These are phyloP conservation scores for Aphaenogaster ashmeadi DNA, from an alignment of 1,140 invertebrate species.

Conservation along the genomic window DNA sequence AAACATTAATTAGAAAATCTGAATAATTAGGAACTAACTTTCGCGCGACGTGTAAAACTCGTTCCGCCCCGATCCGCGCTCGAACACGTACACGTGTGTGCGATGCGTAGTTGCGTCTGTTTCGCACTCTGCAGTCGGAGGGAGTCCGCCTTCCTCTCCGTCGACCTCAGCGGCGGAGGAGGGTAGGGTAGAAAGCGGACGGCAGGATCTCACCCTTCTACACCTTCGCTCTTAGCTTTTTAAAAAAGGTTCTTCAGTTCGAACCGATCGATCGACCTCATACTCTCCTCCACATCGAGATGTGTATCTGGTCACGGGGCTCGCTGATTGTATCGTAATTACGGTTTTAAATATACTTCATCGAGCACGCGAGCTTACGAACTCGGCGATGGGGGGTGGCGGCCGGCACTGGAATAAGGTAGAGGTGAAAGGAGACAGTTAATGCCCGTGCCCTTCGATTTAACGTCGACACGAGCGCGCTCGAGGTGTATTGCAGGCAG, in stretches of 20 bases:
- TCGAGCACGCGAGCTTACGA: constrained; percentile 81
- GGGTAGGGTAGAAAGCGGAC: constrained; percentile 19
- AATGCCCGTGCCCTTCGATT: constrained; percentile 79
- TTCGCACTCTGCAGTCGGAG: constrained; percentile 32
- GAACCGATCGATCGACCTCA: constrained; percentile 83
- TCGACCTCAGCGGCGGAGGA: constrained; percentile 44
- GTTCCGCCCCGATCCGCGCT: constrained; percentile 23
- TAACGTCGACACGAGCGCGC: constrained; percentile 72
- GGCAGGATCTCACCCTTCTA: constrained; percentile 26
- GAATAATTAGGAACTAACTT: constrained; percentile 87
- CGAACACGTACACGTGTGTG: constrained; percentile 40
- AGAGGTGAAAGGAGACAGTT: constrained; percentile 48
- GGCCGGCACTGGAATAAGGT: constrained; percentile 46
- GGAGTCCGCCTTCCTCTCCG: constrained; percentile 64
- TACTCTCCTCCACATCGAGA: constrained; percentile 74
- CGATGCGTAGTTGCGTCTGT: constrained; percentile 49
- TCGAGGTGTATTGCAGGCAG: constrained; percentile 55
- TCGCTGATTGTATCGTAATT: constrained; percentile 85
- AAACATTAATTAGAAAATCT: constrained; percentile 87
- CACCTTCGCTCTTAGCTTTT: constrained; percentile 68
- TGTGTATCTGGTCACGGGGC: constrained; percentile 85
- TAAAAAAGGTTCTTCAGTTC: constrained; percentile 75
- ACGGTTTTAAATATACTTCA: constrained; percentile 85
- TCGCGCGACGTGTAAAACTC: constrained; percentile 80
- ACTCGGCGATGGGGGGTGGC: background rate